phyloP scores from a whole-genome alignment of 2,888 invertebrate genomes.

The Diachrysia chrysitis region DNA sequence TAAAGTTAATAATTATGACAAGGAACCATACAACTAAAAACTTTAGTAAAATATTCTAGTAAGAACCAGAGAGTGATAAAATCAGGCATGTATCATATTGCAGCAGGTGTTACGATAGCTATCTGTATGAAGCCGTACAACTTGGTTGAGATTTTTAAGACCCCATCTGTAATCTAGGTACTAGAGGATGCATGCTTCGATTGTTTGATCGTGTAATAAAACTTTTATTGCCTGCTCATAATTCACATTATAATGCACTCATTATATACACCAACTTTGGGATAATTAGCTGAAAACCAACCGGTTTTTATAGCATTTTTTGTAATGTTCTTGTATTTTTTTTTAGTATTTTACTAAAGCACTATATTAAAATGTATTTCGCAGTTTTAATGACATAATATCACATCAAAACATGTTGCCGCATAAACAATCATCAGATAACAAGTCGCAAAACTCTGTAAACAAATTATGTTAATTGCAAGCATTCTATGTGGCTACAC shows the following conservation, averaged over 20 bases:
- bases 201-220: conserved; percentile 24
- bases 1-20: conserved; percentile 35
- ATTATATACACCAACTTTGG: background rate
- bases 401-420: background rate
- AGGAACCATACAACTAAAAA: conserved; percentile 20
- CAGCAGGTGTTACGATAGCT: conserved; percentile 65
- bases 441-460: conserved; percentile 24
- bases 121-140: conserved; percentile 71
- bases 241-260: background rate
- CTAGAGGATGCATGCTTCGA: conserved; percentile 65
- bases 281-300: background rate
- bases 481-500: conserved; percentile 45
- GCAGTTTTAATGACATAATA: background rate
- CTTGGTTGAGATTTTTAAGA: conserved; percentile 63
- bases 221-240: conserved; percentile 18
- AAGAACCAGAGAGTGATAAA: conserved; percentile 23
- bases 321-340: background rate
- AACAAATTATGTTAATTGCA: conserved; percentile 49
- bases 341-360: background rate
- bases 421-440: conserved; percentile 21
- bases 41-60: conserved; percentile 26
- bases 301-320: background rate
- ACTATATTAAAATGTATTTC: background rate
- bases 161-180: conserved; percentile 64
- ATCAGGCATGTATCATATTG: conserved; percentile 57